A percentile compares a stretch with the other conserved stretches of the same genome.
phyloP scores from a whole-genome alignment of 2,888 invertebrate species.

The Caradrina kadenii region DNA sequence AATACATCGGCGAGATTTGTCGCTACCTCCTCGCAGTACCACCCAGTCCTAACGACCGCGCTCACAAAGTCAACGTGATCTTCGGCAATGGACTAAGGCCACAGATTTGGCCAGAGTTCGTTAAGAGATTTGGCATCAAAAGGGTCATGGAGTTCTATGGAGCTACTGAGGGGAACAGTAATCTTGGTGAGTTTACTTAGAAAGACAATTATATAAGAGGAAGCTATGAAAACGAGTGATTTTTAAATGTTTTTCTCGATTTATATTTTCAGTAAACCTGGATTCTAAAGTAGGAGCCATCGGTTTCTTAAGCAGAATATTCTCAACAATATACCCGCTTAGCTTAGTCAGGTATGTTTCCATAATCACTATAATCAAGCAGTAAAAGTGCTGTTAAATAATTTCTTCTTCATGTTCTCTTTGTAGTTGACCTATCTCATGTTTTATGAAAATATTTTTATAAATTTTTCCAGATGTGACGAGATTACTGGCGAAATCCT shows the following conservation, averaged over 20 bases:
- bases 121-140: conserved; percentile 92
- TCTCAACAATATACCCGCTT: conserved; percentile 85
- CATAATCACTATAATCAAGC: background rate
- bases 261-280: conserved; percentile 94
- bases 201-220: background rate
- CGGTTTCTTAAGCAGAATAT: conserved; percentile 95
- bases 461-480: conserved; percentile 88
- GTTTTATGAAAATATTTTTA: background rate
- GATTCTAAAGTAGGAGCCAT: conserved; percentile 97
- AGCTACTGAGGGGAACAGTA: conserved; percentile 99
- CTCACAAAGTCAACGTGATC: conserved; percentile 94
- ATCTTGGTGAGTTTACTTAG: conserved; percentile 91
- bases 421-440: too few relatives aligned
- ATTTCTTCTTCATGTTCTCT: background rate
- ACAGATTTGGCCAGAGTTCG: conserved; percentile 97
- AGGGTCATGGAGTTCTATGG: conserved; percentile 98
- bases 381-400: background rate
- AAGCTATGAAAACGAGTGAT: background rate
- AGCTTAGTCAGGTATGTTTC: conserved; percentile 83
- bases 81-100: conserved; percentile 98
- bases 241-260: background rate
- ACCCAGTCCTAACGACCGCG: conserved; percentile 90
- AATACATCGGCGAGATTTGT: conserved; percentile 97
- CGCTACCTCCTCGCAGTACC: conserved; percentile 95
- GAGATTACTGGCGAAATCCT: conserved; percentile 95